phyloP scores from a whole-genome alignment of 2,797 vertebrate genomes.

The Vultur gryphus region DNA sequence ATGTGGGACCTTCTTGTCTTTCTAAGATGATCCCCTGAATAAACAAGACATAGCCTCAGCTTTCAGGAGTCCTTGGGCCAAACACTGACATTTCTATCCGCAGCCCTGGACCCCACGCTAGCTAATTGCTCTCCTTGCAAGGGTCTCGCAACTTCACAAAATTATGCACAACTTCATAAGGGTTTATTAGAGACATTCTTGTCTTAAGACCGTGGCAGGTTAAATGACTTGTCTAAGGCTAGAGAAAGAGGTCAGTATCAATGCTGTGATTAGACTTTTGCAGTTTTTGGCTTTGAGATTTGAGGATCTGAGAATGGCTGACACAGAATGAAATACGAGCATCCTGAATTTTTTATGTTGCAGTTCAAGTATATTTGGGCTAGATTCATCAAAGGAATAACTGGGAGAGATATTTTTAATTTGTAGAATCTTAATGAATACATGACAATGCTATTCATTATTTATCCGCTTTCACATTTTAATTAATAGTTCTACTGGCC shows the following conservation, averaged over 20 bases:
- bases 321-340: slow-evolving; percentile 40
- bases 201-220: neutral
- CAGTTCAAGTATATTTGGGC: slow-evolving; percentile 62
- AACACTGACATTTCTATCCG: neutral
- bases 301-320: slow-evolving; percentile 1
- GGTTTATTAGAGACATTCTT: neutral
- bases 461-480: slow-evolving; percentile 44
- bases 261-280: neutral
- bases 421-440: slow-evolving; percentile 59
- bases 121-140: neutral
- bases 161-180: neutral
- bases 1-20: neutral
- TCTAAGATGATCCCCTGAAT: neutral
- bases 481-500: slow-evolving; percentile 41
- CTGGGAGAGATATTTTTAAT: slow-evolving; percentile 54
- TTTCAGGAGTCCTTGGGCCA: neutral
- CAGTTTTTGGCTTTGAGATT: neutral
- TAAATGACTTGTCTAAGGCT: neutral
- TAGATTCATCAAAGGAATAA: slow-evolving; percentile 65
- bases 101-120: neutral
- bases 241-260: neutral
- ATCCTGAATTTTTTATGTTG: slow-evolving; percentile 57
- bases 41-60: neutral
- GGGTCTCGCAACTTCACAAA: neutral
- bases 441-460: slow-evolving; percentile 32